Conservation (phyloP, 2,888 invertebrate species). For the Tenodera sinensis region DNA sequence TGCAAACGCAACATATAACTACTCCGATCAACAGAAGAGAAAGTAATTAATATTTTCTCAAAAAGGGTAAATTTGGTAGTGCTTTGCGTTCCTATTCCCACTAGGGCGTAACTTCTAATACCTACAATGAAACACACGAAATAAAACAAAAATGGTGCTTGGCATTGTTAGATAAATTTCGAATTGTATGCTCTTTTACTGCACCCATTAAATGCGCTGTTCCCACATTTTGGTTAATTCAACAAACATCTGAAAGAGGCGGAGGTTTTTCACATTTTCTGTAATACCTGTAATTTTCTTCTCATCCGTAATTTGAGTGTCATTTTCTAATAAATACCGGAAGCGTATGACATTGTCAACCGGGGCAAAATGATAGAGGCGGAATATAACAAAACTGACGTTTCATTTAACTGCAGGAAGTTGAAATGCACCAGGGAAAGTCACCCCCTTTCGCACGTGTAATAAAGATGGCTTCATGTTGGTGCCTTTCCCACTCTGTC, state of each 20-base stretch:
- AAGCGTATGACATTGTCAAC: neutral
- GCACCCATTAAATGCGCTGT: neutral
- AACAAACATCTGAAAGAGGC: neutral
- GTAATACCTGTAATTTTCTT: neutral
- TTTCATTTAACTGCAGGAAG: neutral
- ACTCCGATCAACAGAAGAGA: no score
- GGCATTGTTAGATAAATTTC: neutral
- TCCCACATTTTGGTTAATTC: neutral
- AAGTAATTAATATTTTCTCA: no score
- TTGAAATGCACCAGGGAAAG: neutral
- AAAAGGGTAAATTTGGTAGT: no score
- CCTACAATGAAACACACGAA: neutral
- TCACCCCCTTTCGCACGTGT: neutral
- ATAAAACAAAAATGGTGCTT: neutral
- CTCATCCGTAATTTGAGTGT: neutral
- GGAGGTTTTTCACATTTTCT: neutral
- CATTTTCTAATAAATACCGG: neutral
- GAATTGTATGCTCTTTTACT: neutral
- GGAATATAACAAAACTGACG: neutral
- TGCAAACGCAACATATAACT: no score
- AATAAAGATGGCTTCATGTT: neutral
- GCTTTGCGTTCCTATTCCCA: no score
- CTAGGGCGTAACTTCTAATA: no score
- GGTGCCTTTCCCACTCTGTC: no score
- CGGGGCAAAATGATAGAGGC: no score